Conservation (phyloP, 2,888 invertebrate species). For the Periphyllus acericola region DNA sequence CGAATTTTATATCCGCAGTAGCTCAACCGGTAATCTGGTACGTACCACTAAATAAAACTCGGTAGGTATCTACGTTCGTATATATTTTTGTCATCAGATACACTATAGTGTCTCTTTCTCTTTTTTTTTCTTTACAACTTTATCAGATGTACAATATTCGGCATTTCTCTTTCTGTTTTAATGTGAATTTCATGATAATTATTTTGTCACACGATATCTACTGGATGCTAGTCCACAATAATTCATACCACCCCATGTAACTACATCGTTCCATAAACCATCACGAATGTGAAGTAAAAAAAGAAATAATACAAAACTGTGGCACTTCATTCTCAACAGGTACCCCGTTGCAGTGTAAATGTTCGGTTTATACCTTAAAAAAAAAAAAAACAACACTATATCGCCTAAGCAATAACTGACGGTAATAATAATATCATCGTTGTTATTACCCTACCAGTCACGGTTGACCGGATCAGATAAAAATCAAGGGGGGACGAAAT, state of each 20-base stretch:
- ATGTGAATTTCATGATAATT: conserved; percentile 57
- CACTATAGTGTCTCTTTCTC: neutral
- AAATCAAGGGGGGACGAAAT: conserved; percentile 46
- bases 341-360: conserved; percentile 38
- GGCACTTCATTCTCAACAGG: conserved; percentile 54
- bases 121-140: neutral
- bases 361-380: conserved; percentile 16
- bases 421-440: conserved; percentile 57
- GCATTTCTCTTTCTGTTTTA: conserved; percentile 40
- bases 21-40: conserved; percentile 26
- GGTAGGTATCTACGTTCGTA: neutral
- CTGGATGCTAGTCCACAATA: conserved; percentile 25
- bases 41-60: neutral
- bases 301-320: conserved; percentile 18
- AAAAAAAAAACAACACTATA: conserved; percentile 14
- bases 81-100: conserved; percentile 26
- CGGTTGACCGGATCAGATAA: conserved; percentile 59
- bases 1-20: conserved; percentile 28
- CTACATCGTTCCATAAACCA: conserved; percentile 27
- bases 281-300: conserved; percentile 8
- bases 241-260: conserved; percentile 46
- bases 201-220: conserved; percentile 57
- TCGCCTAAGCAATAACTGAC: conserved; percentile 34
- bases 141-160: conserved; percentile 47
- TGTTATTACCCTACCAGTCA: conserved; percentile 40